phyloP scores from a whole-genome alignment of 2,888 invertebrate genomes.

The Epinotia brunnichana region DNA sequence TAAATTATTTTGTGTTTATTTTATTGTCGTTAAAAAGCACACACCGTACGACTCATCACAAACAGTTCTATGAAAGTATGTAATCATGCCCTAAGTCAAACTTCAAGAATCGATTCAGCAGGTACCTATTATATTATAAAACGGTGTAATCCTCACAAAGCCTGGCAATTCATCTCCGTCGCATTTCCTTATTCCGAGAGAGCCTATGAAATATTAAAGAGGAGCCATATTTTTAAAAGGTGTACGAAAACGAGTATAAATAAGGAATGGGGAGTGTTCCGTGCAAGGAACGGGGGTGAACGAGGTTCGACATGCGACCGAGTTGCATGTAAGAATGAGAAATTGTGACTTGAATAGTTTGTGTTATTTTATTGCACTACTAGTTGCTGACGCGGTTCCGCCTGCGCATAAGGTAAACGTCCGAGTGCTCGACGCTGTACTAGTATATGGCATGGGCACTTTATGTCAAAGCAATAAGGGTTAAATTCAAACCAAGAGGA shows the following conservation, averaged over 20 bases:
- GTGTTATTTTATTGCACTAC: not conserved
- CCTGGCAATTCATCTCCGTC: conserved; percentile 26
- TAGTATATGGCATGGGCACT: no score
- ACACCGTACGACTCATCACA: not conserved
- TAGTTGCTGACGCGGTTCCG: no score
- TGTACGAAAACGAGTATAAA: conserved; percentile 38
- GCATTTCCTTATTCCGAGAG: conserved; percentile 28
- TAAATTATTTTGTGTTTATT: no score
- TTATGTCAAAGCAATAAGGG: no score
- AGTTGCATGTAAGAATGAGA: not conserved
- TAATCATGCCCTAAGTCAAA: conserved; percentile 12
- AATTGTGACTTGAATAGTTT: conserved; percentile 10
- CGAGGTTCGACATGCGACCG: conserved; percentile 27
- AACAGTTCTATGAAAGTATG: not conserved
- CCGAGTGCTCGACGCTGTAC: no score
- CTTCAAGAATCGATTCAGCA: conserved; percentile 4
- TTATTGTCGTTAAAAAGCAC: no score
- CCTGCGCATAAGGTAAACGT: no score
- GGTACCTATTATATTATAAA: not conserved
- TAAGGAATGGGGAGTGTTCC: conserved; percentile 33
- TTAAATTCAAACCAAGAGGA: no score
- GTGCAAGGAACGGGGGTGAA: conserved; percentile 16
- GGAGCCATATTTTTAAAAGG: conserved; percentile 40
- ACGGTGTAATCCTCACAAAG: conserved; percentile 30
- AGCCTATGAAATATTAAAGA: conserved; percentile 40